A percentile compares a stretch with the other conserved stretches of the same genome.
These are phyloP conservation scores for Monochamus saltuarius DNA, from an alignment of 1,140 invertebrate genomes.

Conservation along the genomic window DNA sequence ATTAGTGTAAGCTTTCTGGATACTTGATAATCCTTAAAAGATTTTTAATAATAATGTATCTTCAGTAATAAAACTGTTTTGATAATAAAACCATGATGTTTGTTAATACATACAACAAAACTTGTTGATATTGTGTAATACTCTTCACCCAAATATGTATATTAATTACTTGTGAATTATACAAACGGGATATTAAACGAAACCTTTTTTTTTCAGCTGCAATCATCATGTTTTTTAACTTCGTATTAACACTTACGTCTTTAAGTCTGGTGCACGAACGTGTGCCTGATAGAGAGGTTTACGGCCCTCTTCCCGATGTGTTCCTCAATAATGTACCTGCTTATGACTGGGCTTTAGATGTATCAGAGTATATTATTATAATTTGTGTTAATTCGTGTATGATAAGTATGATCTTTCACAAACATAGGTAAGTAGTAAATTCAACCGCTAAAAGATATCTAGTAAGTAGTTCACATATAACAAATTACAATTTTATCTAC, in stretches of 20 bases:
- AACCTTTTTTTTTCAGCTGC: conserved; percentile 56
- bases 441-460: neutral
- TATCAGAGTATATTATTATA: conserved; percentile 85
- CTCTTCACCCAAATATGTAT: too few species aligned
- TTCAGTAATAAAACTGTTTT: too few species aligned
- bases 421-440: conserved; percentile 64
- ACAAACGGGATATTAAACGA: too few species aligned
- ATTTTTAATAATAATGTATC: too few species aligned
- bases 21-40: too few species aligned
- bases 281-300: conserved; percentile 70
- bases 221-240: conserved; percentile 62
- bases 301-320: conserved; percentile 76
- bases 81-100: too few species aligned
- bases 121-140: too few species aligned
- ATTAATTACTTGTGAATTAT: too few species aligned
- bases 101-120: too few species aligned
- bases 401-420: conserved; percentile 78
- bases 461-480: neutral
- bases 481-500: neutral
- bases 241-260: conserved; percentile 66
- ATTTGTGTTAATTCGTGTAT: conserved; percentile 71
- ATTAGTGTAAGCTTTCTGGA: too few species aligned
- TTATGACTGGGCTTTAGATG: conserved; percentile 75
- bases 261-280: conserved; percentile 83
- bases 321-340: conserved; percentile 74